phyloP scores from a whole-genome alignment of 1,140 invertebrate genomes.

The Fopius arisanus region DNA sequence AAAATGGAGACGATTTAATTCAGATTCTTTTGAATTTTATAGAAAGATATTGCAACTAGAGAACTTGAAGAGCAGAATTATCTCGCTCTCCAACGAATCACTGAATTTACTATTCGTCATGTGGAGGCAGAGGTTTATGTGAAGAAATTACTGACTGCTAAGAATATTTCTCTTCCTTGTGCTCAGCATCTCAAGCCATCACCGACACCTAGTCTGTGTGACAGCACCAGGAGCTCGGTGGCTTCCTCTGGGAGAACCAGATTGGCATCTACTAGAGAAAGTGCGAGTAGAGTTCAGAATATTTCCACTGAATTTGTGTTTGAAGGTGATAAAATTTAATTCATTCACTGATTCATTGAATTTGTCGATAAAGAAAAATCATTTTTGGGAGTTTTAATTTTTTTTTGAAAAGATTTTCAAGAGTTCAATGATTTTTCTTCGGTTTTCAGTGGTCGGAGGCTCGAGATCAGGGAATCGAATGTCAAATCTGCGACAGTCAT shows the following conservation, averaged over 20 bases:
- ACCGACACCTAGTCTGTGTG: conserved; percentile 39
- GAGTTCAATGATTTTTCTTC: not conserved
- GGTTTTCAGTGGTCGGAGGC: not conserved
- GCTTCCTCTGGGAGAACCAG: conserved; percentile 33
- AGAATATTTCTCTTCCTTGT: conserved; percentile 51
- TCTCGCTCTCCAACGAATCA: conserved; percentile 52
- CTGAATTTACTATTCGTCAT: conserved; percentile 59
- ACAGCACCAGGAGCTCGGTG: conserved; percentile 25
- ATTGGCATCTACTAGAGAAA: conserved; percentile 43
- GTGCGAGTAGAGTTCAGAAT: conserved; percentile 45
- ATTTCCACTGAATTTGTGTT: conserved; percentile 35
- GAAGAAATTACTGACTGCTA: conserved; percentile 51
- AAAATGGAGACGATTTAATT: not conserved
- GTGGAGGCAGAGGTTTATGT: conserved; percentile 58
- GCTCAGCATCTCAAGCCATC: conserved; percentile 44
- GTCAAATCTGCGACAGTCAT: not conserved
- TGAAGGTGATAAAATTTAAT: not conserved
- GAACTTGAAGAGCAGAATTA: conserved; percentile 56
- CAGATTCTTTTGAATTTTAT: conserved; percentile 8
- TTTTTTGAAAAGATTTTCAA: no score
- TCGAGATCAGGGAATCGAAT: not conserved
- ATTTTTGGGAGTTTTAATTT: no score
- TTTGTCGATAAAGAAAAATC: not conserved
- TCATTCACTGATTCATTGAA: not conserved
- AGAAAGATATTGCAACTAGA: conserved; percentile 55